Conservation (phyloP, 2,888 invertebrate genomes). For the Achlya flavicornis region DNA sequence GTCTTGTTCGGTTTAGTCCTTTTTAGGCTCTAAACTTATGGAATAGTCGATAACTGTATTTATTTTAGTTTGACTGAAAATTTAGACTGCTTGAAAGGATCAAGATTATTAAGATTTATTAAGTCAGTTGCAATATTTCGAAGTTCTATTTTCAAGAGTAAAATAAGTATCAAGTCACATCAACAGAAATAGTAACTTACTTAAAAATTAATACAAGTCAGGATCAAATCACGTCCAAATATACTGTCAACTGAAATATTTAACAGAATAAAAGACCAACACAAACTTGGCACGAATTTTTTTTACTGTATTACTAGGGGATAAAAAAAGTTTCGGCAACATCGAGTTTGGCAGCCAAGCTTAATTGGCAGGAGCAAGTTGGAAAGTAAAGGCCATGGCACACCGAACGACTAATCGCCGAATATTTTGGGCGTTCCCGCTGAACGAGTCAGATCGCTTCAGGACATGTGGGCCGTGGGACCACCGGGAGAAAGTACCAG, state of each 20-base stretch:
- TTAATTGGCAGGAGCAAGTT: constrained; percentile 68
- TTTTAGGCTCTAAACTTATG: constrained; percentile 11
- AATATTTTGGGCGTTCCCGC: constrained; percentile 77
- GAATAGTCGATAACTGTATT: neutral
- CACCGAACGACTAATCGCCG: constrained; percentile 70
- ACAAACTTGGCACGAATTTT: neutral
- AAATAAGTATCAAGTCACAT: too few relatives aligned
- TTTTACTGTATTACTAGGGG: constrained; percentile 28
- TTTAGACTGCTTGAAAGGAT: neutral
- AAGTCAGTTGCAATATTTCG: neutral
- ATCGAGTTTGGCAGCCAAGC: constrained; percentile 29
- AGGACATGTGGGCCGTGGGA: constrained; percentile 76
- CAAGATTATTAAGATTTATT: neutral
- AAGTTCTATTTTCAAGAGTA: too few relatives aligned
- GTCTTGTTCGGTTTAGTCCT: constrained; percentile 2
- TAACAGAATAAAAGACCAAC: neutral
- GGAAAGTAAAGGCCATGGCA: constrained; percentile 68
- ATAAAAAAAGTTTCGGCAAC: constrained; percentile 42
- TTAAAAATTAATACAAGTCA: neutral
- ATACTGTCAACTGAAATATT: neutral
- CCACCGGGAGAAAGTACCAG: constrained; percentile 73
- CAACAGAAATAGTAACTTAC: too few relatives aligned
- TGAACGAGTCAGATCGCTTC: constrained; percentile 56
- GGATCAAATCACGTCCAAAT: too few relatives aligned
- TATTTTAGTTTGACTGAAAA: neutral